Base-by-base conservation (phyloP, 2,888 invertebrate genomes). In the Pollenia angustigena region DNA sequence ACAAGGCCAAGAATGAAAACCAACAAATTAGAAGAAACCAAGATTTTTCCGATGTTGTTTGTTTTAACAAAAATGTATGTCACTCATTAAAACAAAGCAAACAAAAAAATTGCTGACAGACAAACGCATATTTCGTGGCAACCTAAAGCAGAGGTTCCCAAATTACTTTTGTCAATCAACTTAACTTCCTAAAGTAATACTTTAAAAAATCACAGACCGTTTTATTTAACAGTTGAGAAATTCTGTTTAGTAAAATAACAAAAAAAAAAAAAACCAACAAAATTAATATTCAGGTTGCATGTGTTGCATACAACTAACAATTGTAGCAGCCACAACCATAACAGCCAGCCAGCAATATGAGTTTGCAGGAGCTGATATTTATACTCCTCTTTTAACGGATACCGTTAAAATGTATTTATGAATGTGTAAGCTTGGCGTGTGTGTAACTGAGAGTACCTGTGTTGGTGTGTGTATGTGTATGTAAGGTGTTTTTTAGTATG, bases 231-330 rank as follows among this genome's bases (percentile, higher is more conserved):
- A 48, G 23, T 82, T 75, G 81, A 46, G 81, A 75, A 69, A 46
- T 50, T n/a, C 75, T 82, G 81, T 32, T 32, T 6, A 1, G 32
- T 6, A 32, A 32, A 32, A 32, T 32, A 32, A 32, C 14, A 8
- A 14, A 14, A 10, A 44, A 64, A 23, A 6, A 18, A 16, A 48
- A 23, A 72, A 44, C 11, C 46, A 50, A 48, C 16, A 66, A 64
- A 69, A 76, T 85, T 81, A 81, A 74, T 72, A 82, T 85, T 78
- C 82, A 81, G 72, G 76, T 81, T 81, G 72, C 72, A 79, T 79
- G 62, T 71, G 85, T 75, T 68, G 87, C 87, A 82, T 78, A 46
- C 44, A 71, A 64, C 60, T 23, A 66, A 60, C 78, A 58, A 72
- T 46, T 75, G 68, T 64, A 56, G 42, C 72, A 69, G 18, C n/a